These are phyloP conservation scores for Eilema depressum DNA, from an alignment of 2,888 invertebrate species.

Conservation along the genomic window DNA sequence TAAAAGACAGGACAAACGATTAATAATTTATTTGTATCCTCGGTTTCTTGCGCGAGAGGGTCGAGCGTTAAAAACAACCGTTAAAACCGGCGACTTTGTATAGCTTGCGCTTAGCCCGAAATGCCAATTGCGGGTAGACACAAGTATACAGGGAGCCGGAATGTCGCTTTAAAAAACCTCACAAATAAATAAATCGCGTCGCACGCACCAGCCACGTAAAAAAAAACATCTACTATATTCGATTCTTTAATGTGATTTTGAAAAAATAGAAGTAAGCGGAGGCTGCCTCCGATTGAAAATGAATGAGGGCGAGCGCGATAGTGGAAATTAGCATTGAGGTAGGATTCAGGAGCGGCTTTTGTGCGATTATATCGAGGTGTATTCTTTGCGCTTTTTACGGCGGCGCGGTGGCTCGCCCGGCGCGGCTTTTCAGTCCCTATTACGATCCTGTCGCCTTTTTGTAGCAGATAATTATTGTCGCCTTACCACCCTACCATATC, in stretches of 20 bases:
- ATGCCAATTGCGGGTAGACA: slow-evolving; percentile 87
- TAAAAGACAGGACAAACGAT: slow-evolving; percentile 88
- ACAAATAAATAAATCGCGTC: slow-evolving; percentile 87
- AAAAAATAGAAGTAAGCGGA: slow-evolving; percentile 85
- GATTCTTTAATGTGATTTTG: slow-evolving; percentile 86
- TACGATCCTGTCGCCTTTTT: slow-evolving; percentile 82
- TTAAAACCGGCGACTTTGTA: slow-evolving; percentile 86
- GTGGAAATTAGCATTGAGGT: slow-evolving; percentile 88
- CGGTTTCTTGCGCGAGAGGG: slow-evolving; percentile 81
- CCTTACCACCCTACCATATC: slow-evolving; percentile 66
- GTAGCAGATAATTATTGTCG: slow-evolving; percentile 80
- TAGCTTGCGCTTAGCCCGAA: slow-evolving; percentile 85
- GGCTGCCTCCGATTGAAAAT: slow-evolving; percentile 85
- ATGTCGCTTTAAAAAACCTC: slow-evolving; percentile 86
- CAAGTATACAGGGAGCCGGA: slow-evolving; percentile 86
- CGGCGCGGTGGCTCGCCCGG: slow-evolving; percentile 73
- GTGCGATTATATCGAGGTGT: slow-evolving; percentile 87
- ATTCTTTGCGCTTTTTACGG: slow-evolving; percentile 87
- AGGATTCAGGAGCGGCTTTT: slow-evolving; percentile 86
- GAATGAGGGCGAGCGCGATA: slow-evolving; percentile 87
- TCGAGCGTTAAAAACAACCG: slow-evolving; percentile 87
- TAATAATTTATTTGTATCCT: slow-evolving; percentile 87
- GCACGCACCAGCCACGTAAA: slow-evolving; percentile 81
- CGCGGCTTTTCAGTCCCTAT: slow-evolving; percentile 79
- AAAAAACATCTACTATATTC: slow-evolving; percentile 85